Percentiles rank a stretch among this genome's conserved stretches.
Conservation (phyloP, 1,140 invertebrate species). For the honey bee (Apis mellifera) region DNA sequence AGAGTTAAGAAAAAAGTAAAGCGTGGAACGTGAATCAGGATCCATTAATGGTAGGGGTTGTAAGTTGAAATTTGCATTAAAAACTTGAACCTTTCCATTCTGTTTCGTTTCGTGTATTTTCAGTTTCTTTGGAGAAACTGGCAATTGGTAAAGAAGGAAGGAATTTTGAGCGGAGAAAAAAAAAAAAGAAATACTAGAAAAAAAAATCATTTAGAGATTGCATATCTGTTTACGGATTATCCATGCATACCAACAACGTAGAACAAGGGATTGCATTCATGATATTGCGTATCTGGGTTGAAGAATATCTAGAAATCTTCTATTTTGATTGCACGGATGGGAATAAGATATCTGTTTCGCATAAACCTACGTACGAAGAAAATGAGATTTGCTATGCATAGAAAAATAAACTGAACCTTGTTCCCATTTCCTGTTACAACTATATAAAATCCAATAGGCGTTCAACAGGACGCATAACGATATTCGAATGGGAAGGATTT, state of each 20-base stretch:
- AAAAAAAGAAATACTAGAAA: background rate
- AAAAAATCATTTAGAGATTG: background rate
- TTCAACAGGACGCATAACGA: slow-evolving; percentile 22
- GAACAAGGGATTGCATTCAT: background rate
- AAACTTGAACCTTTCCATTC: background rate
- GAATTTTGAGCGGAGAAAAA: background rate
- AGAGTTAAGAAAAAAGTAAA: background rate
- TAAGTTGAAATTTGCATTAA: background rate
- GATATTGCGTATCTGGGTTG: background rate
- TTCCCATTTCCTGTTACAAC: slow-evolving; percentile 57
- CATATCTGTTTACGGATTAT: slow-evolving; percentile 7
- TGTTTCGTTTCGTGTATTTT: too few relatives aligned
- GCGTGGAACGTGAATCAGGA: slow-evolving; percentile 1
- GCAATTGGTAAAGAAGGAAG: background rate
- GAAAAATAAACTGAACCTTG: slow-evolving; percentile 64
- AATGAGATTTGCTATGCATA: slow-evolving; percentile 65
- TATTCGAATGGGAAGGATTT: background rate
- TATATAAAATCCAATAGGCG: slow-evolving; percentile 50
- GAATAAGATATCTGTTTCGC: slow-evolving; percentile 63
- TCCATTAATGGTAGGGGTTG: slow-evolving; percentile 4
- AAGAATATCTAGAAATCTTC: slow-evolving; percentile 26
- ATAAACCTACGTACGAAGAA: slow-evolving; percentile 41
- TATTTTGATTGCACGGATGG: slow-evolving; percentile 54
- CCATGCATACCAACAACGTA: background rate
- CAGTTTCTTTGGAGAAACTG: background rate